Evolutionary conservation across 2,888 invertebrate genomes (phyloP).

Genomic region (Tinea trinotella): DNA sequence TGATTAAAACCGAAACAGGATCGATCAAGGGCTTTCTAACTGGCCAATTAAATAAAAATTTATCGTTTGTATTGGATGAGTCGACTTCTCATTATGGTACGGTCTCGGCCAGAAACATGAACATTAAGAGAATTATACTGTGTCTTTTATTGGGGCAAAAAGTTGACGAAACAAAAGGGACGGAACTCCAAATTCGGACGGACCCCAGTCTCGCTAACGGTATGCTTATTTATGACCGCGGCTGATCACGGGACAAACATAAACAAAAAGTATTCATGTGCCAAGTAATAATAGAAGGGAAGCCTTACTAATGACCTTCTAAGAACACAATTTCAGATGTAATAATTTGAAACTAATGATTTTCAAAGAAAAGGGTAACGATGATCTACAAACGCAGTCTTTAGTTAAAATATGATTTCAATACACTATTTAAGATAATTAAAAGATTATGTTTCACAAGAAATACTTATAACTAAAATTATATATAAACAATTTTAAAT

Average conservation of each 20-base stretch:
- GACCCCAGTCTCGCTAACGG: conserved; percentile 14
- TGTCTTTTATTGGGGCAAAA: conserved; percentile 38
- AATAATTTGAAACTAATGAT: background rate
- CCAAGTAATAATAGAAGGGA: conserved; percentile 4
- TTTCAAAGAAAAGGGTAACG: conserved; percentile 1
- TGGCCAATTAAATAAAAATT: conserved; percentile 19
- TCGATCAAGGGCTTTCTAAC: conserved; percentile 18
- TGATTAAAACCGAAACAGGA: conserved; percentile 47
- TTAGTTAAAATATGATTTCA: background rate
- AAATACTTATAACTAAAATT: background rate
- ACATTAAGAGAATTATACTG: conserved; percentile 17
- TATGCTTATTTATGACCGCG: conserved; percentile 14
- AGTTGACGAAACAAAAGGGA: conserved; percentile 36
- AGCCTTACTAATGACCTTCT: conserved; percentile 4
- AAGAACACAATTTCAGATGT: conserved; percentile 10
- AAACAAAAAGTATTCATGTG: conserved; percentile 4
- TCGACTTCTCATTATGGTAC: conserved; percentile 16
- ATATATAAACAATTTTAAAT: background rate
- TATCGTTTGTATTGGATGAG: conserved; percentile 18
- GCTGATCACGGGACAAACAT: conserved; percentile 1
- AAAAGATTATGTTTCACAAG: background rate
- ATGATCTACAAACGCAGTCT: background rate
- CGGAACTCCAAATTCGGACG: conserved; percentile 14
- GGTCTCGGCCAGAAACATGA: conserved; percentile 6
- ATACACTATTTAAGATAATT: background rate